Base-by-base conservation (phyloP, 2,888 invertebrate genomes). In the Nomada lathburiana region DNA sequence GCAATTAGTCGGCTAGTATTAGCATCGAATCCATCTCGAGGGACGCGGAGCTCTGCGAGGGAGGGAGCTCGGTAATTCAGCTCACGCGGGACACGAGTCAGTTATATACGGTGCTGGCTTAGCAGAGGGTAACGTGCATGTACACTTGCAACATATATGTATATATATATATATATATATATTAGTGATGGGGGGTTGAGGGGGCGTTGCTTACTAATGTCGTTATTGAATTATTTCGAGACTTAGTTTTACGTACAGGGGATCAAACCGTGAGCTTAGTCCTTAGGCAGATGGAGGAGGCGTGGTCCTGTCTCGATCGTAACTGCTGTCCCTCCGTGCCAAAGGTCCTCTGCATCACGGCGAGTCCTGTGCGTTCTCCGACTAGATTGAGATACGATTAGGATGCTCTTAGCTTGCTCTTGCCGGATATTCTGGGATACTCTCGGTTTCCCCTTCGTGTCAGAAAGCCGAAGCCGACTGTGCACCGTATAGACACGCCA, bases 151-250 rank as follows among this genome's bases (percentile, higher is more conserved):
- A n/a, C 23, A 1, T 2, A 72, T 20, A 18, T n/a, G n/a, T n/a
- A n/a, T n/a, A n/a, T n/a, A n/a, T n/a, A n/a, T n/a, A n/a, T n/a
- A n/a, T n/a, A 1, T 2, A 72, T 20, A 18, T 2, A 23, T n/a
- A 50, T 18, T 18, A 7, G 5, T 16, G 11, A 20, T 26, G 60
- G 59, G 53, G 76, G 77, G 75, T n/a, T 59, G 36, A 50, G 76
- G 73, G 81, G 87, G 86, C 86, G 88, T 85, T 83, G 84, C 85
- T 87, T 89, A 77, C 87, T 86, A 89, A 89, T 87, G 88, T 88
- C 83, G 91, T 92, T 92, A 92, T 92, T 92, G 88, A 92, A 92
- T 92, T 91, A 92, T 91, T 91, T 88, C 88, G 88, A 92, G 90
- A 90, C 88, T 88, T 85, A 89, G 90, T 90, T 92, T 92, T 89